phyloP scores from a whole-genome alignment of 2,888 invertebrate species.

The Caenorhabditis sp. region DNA sequence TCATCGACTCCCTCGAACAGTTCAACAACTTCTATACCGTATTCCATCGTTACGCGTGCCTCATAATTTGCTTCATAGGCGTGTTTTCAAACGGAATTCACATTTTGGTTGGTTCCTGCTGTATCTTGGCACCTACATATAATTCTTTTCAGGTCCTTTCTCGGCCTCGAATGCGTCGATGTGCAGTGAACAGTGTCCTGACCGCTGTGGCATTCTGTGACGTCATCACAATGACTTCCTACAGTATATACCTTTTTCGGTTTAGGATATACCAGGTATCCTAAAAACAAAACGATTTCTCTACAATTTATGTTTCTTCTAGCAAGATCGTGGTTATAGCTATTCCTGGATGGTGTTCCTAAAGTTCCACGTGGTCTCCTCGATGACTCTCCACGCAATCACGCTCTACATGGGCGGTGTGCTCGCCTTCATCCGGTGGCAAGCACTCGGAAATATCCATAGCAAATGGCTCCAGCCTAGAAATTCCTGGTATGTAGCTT shows the following conservation, averaged over 20 bases:
- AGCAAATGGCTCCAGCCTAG: slow-evolving; percentile 74
- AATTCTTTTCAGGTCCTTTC: slow-evolving; percentile 56
- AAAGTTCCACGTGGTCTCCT: slow-evolving; percentile 74
- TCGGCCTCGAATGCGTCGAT: slow-evolving; percentile 70
- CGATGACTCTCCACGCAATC: slow-evolving; percentile 76
- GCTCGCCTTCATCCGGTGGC: slow-evolving; percentile 76
- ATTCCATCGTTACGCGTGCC: slow-evolving; percentile 75
- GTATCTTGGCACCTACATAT: too few species aligned
- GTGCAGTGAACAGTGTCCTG: slow-evolving; percentile 76
- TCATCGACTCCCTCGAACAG: slow-evolving; percentile 68
- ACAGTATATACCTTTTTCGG: slow-evolving; percentile 72
- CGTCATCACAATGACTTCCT: slow-evolving; percentile 75
- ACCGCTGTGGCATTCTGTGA: slow-evolving; percentile 77
- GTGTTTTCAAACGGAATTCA: slow-evolving; percentile 75
- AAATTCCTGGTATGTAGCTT: slow-evolving; percentile 69
- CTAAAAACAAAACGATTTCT: neutral
- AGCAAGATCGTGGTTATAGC: slow-evolving; percentile 68
- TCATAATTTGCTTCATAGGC: slow-evolving; percentile 75
- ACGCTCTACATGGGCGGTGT: slow-evolving; percentile 77
- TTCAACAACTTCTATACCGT: slow-evolving; percentile 77
- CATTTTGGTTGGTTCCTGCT: slow-evolving; percentile 62
- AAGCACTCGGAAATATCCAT: slow-evolving; percentile 75
- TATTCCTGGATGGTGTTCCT: slow-evolving; percentile 71
- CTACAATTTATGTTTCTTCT: neutral
- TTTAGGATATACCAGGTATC: slow-evolving; percentile 74